A percentile compares a stretch with the other conserved stretches of the same genome.
phyloP scores from a whole-genome alignment of 2,113 vertebrate species.

The Shinisaurus crocodilurus region DNA sequence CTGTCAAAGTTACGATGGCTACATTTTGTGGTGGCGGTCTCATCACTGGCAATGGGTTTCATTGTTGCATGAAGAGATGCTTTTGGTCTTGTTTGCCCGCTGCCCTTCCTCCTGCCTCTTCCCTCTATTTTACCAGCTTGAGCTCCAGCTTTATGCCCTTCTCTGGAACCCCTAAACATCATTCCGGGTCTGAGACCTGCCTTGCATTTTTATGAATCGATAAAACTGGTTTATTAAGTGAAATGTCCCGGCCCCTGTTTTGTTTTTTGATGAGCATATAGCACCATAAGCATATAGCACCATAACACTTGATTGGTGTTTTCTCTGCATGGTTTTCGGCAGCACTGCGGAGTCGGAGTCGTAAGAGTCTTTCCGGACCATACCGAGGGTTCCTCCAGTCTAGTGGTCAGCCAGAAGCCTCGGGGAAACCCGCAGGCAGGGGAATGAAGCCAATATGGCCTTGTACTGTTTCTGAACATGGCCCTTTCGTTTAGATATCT shows the following conservation, averaged over 20 bases:
- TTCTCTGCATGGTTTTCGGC: slow-evolving; percentile 39
- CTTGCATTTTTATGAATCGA: slow-evolving; percentile 66
- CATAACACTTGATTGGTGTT: slow-evolving; percentile 62
- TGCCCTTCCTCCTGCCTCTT: not conserved
- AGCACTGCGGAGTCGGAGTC: too few relatives aligned
- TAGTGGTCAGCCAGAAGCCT: not conserved
- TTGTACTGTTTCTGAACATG: not conserved
- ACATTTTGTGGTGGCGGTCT: not conserved
- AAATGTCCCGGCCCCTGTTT: slow-evolving; percentile 24
- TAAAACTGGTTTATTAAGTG: slow-evolving; percentile 66
- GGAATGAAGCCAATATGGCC: not conserved
- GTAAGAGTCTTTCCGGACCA: too few relatives aligned
- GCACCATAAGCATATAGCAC: slow-evolving; percentile 48
- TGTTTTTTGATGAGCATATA: slow-evolving; percentile 56
- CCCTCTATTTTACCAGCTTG: not conserved
- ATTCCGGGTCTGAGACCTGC: slow-evolving; percentile 65
- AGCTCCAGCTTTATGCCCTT: not conserved
- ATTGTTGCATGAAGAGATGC: not conserved
- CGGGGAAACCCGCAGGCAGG: not conserved
- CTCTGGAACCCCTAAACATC: slow-evolving; percentile 64
- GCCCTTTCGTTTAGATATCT: not conserved
- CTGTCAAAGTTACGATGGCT: not conserved
- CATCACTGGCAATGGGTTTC: too few relatives aligned
- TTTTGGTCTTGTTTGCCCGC: too few relatives aligned
- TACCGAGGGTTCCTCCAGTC: not conserved